Conservation (phyloP, 92 coral and sea anemone genomes). For the Isaurus tuberculatus region DNA sequence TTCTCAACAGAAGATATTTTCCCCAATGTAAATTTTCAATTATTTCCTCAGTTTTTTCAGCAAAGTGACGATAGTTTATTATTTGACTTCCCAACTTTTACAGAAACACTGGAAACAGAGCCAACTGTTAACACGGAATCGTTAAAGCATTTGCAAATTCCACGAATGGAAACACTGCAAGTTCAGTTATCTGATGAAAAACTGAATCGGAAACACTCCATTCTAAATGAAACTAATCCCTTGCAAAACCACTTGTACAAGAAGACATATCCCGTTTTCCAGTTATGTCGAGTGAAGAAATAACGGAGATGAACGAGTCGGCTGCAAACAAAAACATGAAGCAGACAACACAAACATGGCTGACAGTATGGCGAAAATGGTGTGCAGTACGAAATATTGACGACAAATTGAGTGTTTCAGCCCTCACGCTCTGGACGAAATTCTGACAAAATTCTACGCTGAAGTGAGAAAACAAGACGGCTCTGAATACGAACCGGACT, state of each 20-base stretch:
- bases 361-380: constrained; percentile 45
- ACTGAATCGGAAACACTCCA: background rate
- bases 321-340: constrained; percentile 48
- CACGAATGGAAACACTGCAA: constrained; percentile 19
- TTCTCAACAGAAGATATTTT: background rate
- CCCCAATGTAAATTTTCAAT: background rate
- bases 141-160: background rate
- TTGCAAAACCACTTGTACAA: constrained; percentile 3
- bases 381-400: constrained; percentile 42
- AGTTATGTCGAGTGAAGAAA: background rate
- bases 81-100: constrained; percentile 9
- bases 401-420: constrained; percentile 20
- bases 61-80: constrained; percentile 20
- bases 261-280: constrained; percentile 19
- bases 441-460: constrained; percentile 40
- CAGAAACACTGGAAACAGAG: constrained; percentile 19
- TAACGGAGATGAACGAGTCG: constrained; percentile 2
- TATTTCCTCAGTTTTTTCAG: constrained; percentile 9
- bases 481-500: constrained; percentile 64
- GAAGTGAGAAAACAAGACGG: constrained; percentile 60
- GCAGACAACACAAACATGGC: constrained; percentile 53
- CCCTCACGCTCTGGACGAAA: constrained; percentile 36
- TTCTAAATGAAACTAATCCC: background rate
- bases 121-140: background rate
- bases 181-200: background rate